phyloP scores from a whole-genome alignment of 1,140 invertebrate species.

The Periplaneta americana region DNA sequence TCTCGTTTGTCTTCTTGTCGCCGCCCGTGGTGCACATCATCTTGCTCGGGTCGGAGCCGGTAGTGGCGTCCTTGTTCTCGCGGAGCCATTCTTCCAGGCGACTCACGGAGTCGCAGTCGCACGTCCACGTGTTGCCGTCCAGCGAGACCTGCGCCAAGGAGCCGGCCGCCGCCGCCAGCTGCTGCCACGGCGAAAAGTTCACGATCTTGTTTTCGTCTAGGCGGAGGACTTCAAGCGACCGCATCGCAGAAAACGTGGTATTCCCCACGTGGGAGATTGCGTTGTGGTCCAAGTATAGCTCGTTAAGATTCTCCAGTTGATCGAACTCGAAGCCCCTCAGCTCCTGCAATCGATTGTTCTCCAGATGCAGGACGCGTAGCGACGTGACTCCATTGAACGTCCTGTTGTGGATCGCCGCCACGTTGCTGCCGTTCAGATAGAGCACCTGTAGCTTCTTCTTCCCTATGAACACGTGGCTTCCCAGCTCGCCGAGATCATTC shows the following conservation, averaged over 20 bases:
- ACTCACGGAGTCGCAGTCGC: slow-evolving; percentile 60
- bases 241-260: slow-evolving; percentile 41
- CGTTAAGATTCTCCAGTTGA: slow-evolving; percentile 38
- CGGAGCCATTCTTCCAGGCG: slow-evolving; percentile 59
- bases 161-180: slow-evolving; percentile 46
- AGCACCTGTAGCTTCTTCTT: slow-evolving; percentile 45
- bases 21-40: neutral
- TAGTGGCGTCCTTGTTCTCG: slow-evolving; percentile 37
- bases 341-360: slow-evolving; percentile 41
- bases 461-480: slow-evolving; percentile 49
- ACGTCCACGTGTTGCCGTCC: slow-evolving; percentile 66
- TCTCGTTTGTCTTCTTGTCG: neutral
- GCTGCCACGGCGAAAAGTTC: slow-evolving; percentile 41
- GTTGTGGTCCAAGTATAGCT: slow-evolving; percentile 47
- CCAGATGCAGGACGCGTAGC: slow-evolving; percentile 42
- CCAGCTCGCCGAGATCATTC: slow-evolving; percentile 41
- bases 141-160: slow-evolving; percentile 53
- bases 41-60: neutral
- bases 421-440: slow-evolving; percentile 43
- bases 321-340: slow-evolving; percentile 49
- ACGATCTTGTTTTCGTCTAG: slow-evolving; percentile 45
- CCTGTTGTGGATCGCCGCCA: slow-evolving; percentile 44
- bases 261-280: slow-evolving; percentile 38
- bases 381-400: slow-evolving; percentile 48
- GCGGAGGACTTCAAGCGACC: slow-evolving; percentile 39